These are phyloP conservation scores for Caerostris darwini DNA, from an alignment of 1,140 invertebrate species.

Conservation along the genomic window DNA sequence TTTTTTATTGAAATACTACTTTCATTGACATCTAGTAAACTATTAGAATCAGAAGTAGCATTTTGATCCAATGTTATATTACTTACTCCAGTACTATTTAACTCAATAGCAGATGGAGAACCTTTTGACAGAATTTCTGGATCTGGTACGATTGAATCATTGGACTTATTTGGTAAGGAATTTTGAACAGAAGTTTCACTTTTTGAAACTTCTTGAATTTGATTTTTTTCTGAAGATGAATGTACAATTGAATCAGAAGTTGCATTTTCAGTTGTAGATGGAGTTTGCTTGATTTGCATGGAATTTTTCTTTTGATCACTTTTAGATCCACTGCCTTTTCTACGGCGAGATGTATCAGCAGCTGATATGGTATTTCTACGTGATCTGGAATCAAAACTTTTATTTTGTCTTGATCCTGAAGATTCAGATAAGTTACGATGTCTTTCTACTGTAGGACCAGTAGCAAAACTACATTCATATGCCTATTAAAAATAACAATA, in stretches of 20 bases:
- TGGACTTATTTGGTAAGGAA: constrained; percentile 10
- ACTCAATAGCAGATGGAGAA: not conserved
- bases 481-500: constrained; percentile 52
- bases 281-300: not conserved
- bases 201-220: not conserved
- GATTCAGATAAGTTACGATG: constrained; percentile 77
- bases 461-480: constrained; percentile 77
- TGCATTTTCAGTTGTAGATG: constrained; percentile 12
- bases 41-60: not conserved
- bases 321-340: constrained; percentile 66
- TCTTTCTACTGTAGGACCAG: constrained; percentile 70
- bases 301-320: constrained; percentile 58
- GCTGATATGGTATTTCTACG: constrained; percentile 75
- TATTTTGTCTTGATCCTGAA: constrained; percentile 67
- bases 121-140: not conserved
- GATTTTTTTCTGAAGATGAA: not conserved
- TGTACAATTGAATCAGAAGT: not conserved
- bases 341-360: constrained; percentile 55
- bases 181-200: not conserved
- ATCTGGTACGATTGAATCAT: not conserved
- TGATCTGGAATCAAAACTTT: constrained; percentile 65
- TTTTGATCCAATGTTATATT: not conserved
- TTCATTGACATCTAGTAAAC: not conserved
- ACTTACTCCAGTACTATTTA: not conserved
- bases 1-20: constrained; percentile 5